Evolutionary conservation across 2,797 vertebrate genomes (phyloP), one percentile per base, ranked within the genome.

Genomic region (Acridotheres tristis): DNA sequence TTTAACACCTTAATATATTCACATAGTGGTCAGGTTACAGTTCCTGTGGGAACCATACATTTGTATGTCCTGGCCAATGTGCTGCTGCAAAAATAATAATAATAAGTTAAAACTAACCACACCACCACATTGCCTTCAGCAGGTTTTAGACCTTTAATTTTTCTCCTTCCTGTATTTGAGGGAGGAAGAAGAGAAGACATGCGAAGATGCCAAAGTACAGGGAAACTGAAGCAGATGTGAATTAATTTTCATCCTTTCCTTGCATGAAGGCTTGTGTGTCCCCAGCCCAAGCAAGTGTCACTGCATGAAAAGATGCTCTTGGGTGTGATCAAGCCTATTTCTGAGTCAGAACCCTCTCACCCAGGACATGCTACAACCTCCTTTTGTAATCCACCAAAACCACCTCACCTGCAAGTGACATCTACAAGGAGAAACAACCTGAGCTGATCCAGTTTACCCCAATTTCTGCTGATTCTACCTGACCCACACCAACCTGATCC

Each of bases 1-100:
- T 94, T 81, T 84, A 91, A 84, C 55, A 43, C n/a, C 23, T 79
- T 86, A 88, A 93, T 67, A 85, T 36, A 93, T 67, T 75, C 53
- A 63, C 85, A 42, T 1, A 34, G 74, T 36, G 51, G 65, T 68
- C 40, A 79, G 67, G 42, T 71, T 87, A 89, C 11, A 4, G 68
- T 23, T 86, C 88, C 73, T 57, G 48, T 77, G 83, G 85, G 80
- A 93, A 58, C 68, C 30, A 42, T 76, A 62, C 71, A 88, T 91
- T 62, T 84, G 21, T 81, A 43, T 30, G 38, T 76, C 66, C 75
- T 74, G 38, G 78, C 47, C 77, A 67, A 66, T 32, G 47, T 59
- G 54, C 62, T 67, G 23, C 53, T 78, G 78, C 34, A 50, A 90
- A 94, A 91, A 68, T n/a, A 93, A 38, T 45, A 90, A 65, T 26